Conservation (phyloP, 2,888 invertebrate genomes). For the Tenthredo amoena region DNA sequence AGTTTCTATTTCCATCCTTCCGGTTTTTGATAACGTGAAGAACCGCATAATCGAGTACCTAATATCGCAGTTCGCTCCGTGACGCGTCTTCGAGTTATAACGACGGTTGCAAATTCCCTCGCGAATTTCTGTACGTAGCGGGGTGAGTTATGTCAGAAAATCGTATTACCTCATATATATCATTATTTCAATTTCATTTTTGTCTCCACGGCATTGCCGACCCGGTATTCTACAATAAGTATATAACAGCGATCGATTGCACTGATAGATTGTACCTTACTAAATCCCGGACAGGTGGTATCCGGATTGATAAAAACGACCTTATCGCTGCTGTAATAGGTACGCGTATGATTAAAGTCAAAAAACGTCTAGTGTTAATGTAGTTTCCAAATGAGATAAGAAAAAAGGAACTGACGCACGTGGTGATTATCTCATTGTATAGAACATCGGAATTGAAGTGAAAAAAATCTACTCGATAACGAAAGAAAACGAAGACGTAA, state of each 20-base stretch:
- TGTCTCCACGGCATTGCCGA: not conserved
- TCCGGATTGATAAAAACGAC: not conserved
- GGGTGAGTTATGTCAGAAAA: not conserved
- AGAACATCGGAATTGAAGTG: not conserved
- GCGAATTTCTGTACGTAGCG: no score
- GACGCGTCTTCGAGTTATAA: not conserved
- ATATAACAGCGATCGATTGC: not conserved
- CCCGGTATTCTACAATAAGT: not conserved
- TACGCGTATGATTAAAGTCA: not conserved
- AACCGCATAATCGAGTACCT: not conserved
- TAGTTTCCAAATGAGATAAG: not conserved
- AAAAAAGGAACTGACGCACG: not conserved
- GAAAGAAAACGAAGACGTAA: not conserved
- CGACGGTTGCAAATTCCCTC: not conserved
- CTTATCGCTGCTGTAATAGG: not conserved
- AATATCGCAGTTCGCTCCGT: not conserved
- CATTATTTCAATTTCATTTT: not conserved
- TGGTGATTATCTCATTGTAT: not conserved
- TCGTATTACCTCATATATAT: no score
- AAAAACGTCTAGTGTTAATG: not conserved
- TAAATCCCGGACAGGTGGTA: not conserved
- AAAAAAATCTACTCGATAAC: not conserved
- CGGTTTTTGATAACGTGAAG: not conserved
- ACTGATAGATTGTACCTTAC: not conserved
- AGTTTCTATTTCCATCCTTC: slow-evolving; percentile 71